Conservation (phyloP, 92 coral and sea anemone species). For the Epizoanthus stellaris region DNA sequence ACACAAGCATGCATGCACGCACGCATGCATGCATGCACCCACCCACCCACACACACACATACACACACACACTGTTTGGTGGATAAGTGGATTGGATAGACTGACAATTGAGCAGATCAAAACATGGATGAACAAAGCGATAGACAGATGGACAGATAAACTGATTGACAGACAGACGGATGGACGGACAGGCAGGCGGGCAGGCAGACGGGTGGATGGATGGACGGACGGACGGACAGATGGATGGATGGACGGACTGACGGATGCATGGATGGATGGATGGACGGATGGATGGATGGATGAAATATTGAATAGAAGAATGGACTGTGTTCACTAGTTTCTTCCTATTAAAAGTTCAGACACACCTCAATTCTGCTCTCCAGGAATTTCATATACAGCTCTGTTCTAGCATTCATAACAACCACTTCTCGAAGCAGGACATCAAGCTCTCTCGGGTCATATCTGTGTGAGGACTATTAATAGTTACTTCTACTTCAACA, state of each 20-base stretch:
- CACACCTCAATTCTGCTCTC: slow-evolving; percentile 85
- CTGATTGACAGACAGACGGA: neutral
- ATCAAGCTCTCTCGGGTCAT: slow-evolving; percentile 95
- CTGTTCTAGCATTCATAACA: slow-evolving; percentile 98
- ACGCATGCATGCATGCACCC: neutral
- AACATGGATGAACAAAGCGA: too few species aligned
- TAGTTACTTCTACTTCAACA: too few species aligned
- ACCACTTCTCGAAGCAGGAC: slow-evolving; percentile 88
- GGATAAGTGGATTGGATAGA: too few species aligned
- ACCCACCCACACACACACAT: too few species aligned
- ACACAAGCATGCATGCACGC: neutral
- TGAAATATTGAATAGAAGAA: neutral
- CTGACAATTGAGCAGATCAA: too few species aligned
- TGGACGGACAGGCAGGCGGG: too few species aligned
- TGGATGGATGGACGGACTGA: neutral
- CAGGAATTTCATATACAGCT: slow-evolving; percentile 84
- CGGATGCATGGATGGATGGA: neutral
- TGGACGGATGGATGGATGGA: neutral
- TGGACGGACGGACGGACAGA: neutral
- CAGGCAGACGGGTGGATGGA: too few species aligned
- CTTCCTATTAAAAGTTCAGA: neutral
- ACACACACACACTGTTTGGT: too few species aligned
- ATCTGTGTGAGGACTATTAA: slow-evolving; percentile 44
- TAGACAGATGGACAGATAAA: too few species aligned
- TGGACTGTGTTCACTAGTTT: too few species aligned